Base-by-base conservation (phyloP, 1,140 invertebrate genomes). In the Vollenhovia emeryi region DNA sequence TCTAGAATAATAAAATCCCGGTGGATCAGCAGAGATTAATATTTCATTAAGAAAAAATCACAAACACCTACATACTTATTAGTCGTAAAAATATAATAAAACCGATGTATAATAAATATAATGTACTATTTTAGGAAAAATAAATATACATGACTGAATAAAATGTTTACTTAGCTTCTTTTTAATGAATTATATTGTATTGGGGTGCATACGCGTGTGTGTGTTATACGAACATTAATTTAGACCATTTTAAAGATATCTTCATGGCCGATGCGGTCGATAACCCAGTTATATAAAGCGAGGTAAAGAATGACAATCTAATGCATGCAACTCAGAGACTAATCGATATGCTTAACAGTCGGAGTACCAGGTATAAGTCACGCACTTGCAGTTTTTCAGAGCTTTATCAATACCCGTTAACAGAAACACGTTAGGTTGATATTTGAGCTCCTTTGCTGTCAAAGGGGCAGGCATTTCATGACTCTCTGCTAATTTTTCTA, bases 211-310 rank as follows among this genome's bases (percentile, higher is more conserved):
- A 21, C 36, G 11, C 3, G 5, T 13, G 21, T 24, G 9, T 66
- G 24, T 15, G 13, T 24, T 43, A 43, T 18, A 36, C 6, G 9
- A 45, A 30, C 7, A 64, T 36, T 55, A 73, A 52, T 83, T 73
- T 73, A 60, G 73, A 73, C 30, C 15, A 78, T 73, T 73, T 66
- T 84, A 87, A 85, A 86, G 68, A 89, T 86, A 82, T 76, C 86
- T 86, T 85, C 27, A 21, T 74, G 83, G 74, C 24, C 36, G 74
- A 87, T 85, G 40, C 74, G 83, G 75, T 89, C 87, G 87, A 89
- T 89, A 88, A 88, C 86, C 87, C 60, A 89, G 83, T 88, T 88
- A 50, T 40, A 43, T 76, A 50, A 85, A 84, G 52, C 52, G 57
- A 76, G 52, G 82, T 89, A 75, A 89, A 75, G 86, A 83, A 64